These are phyloP conservation scores for Megastigmus dorsalis DNA, from an alignment of 2,888 invertebrate species.

Conservation along the genomic window DNA sequence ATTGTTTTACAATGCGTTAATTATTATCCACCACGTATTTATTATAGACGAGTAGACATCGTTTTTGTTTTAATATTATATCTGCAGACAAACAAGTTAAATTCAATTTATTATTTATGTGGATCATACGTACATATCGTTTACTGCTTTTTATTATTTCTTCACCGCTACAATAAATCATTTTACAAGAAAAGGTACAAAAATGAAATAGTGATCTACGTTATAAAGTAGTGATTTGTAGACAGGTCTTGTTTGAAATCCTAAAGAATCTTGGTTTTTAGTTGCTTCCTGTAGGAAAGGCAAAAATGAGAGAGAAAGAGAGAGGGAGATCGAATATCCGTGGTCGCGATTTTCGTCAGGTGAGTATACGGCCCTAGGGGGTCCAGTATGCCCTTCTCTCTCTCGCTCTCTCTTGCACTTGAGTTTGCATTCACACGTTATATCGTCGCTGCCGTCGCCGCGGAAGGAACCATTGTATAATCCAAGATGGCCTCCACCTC, in stretches of 20 bases:
- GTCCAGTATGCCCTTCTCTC: constrained; percentile 34
- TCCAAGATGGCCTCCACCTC: constrained; percentile 78
- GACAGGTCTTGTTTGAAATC: too few species aligned
- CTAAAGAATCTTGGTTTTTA: constrained; percentile 13
- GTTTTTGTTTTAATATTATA: too few species aligned
- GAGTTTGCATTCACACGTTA: constrained; percentile 72
- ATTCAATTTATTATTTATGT: constrained; percentile 7
- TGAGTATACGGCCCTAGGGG: constrained; percentile 46
- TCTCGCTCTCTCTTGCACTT: constrained; percentile 32
- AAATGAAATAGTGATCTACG: background rate
- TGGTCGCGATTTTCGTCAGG: constrained; percentile 38
- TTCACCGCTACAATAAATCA: background rate
- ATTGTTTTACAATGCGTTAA: constrained; percentile 26
- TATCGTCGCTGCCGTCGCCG: constrained; percentile 62
- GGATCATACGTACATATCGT: background rate
- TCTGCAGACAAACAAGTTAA: too few species aligned
- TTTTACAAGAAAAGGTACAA: background rate
- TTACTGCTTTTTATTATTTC: constrained; percentile 11
- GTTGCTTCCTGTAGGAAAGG: background rate
- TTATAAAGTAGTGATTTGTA: too few species aligned
- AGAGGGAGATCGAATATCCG: constrained; percentile 13
- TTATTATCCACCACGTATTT: too few species aligned
- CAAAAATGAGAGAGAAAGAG: constrained; percentile 2
- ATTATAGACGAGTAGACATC: too few species aligned
- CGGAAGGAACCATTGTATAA: constrained; percentile 75